Conservation (phyloP, 2,888 invertebrate species). For the Galeopsomyia nigrocyanea region DNA sequence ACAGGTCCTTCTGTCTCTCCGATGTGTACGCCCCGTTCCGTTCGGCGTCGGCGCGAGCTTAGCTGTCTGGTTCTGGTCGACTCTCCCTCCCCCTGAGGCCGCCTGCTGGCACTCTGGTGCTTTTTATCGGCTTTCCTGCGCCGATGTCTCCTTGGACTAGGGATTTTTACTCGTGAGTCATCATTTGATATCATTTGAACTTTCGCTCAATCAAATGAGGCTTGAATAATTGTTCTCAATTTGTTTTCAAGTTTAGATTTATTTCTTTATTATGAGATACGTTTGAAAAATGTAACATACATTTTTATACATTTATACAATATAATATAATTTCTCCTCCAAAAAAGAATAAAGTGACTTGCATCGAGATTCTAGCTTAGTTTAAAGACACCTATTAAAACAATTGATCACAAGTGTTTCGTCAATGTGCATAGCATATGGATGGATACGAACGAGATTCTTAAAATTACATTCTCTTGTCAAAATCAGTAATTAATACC, state of each 20-base stretch:
- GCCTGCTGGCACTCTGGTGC: too few relatives aligned
- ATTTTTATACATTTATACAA: slow-evolving; percentile 49
- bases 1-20: too few relatives aligned
- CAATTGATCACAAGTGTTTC: slow-evolving; percentile 28
- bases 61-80: too few relatives aligned
- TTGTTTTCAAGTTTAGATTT: not conserved
- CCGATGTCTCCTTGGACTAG: too few relatives aligned
- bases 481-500: slow-evolving; percentile 33
- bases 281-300: slow-evolving; percentile 47
- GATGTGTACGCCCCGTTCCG: too few relatives aligned
- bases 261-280: slow-evolving; percentile 40
- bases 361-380: slow-evolving; percentile 15
- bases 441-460: slow-evolving; percentile 32
- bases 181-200: not conserved
- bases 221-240: not conserved
- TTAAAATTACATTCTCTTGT: slow-evolving; percentile 37
- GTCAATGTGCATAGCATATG: slow-evolving; percentile 23
- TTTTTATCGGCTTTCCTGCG: too few relatives aligned
- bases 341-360: slow-evolving; percentile 38
- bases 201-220: too few relatives aligned
- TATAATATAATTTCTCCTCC: slow-evolving; percentile 26
- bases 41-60: too few relatives aligned
- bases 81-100: too few relatives aligned
- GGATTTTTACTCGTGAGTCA: too few relatives aligned
- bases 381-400: slow-evolving; percentile 39